phyloP scores from a whole-genome alignment of 2,113 vertebrate genomes.

The Antechinus stuartii region DNA sequence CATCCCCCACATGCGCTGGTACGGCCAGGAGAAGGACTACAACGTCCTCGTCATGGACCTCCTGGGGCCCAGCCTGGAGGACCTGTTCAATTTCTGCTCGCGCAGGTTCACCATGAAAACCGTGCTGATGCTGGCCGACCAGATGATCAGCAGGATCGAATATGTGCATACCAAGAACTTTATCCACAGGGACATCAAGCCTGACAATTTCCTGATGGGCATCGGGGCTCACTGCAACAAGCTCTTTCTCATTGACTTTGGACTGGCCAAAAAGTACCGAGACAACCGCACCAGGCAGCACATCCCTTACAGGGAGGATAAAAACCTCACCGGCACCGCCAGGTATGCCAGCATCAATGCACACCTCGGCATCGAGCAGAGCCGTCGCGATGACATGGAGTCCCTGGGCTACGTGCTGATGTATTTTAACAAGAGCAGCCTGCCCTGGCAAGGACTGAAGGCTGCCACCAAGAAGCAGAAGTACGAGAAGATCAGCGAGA shows the following conservation, averaged over 20 bases:
- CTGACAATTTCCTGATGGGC: neutral
- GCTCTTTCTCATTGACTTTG: conserved; percentile 95
- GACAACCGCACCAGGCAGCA: conserved; percentile 93
- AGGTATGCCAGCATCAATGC: conserved; percentile 92
- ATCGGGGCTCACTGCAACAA: conserved; percentile 57
- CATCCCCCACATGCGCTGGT: neutral
- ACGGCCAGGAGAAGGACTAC: neutral
- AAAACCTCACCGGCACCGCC: conserved; percentile 91
- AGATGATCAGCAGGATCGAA: neutral
- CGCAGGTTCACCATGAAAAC: neutral
- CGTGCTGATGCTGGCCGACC: neutral
- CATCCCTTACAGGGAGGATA: conserved; percentile 94
- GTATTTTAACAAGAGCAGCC: conserved; percentile 95
- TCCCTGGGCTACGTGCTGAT: conserved; percentile 91
- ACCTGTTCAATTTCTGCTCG: neutral
- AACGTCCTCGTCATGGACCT: neutral
- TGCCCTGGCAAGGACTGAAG: conserved; percentile 93
- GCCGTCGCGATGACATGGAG: conserved; percentile 93
- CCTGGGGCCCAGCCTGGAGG: neutral
- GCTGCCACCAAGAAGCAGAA: conserved; percentile 95
- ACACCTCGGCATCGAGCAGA: conserved; percentile 92
- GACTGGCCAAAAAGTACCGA: conserved; percentile 93
- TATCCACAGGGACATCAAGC: neutral
- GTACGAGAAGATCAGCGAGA: conserved; percentile 94
- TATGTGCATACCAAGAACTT: conserved; percentile 6